Evolutionary conservation across 2,113 vertebrate genomes (phyloP), one percentile per base, ranked within the genome.

Genomic region (Apteryx owenii): DNA sequence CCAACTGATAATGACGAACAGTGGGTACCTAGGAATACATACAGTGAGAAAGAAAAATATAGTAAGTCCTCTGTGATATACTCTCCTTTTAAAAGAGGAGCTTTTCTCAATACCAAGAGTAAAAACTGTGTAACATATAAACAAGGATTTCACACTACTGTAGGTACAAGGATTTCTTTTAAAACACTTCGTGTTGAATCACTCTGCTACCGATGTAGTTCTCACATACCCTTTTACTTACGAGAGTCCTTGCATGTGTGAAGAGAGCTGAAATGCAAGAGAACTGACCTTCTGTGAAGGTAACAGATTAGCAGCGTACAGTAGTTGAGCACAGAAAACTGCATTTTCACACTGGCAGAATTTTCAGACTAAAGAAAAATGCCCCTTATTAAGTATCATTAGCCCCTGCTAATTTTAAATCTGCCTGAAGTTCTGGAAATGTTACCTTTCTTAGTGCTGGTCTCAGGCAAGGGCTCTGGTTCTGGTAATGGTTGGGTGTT

Each of bases 381-480:
- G 4, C 2, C 14, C 23, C 79, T 82, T 76, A 17, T 48, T 65
- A 81, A 79, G 25, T n/a, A 75, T 28, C 11, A 65, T 53, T 48
- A 91, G 29, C 68, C 14, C 56, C 11, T 62, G 18, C 23, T 81
- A 77, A 66, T 29, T 85, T 89, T 31, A 20, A 61, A 87, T 51
- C 22, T 56, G 23, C 29, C 11, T 46, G 51, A 85, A 93, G 29
- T 22, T 77, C 20, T 54, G 66, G 28, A 42, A 17, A 54, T 7
- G 8, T 81, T 95, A 99, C 99, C 98, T 98, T 98, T 99, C 38
- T 97, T 98, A 38, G 38, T 28, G 77, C 53, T 72, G 48, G 15
- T 77, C 44, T 98, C 98, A 8, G 88, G 46, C 2, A 50, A 83
- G 22, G 5, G 23, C 29, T 98, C 98, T 4, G 38, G 70, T 80